Base-by-base conservation (phyloP, 2,888 invertebrate species). In the Leucania comma region DNA sequence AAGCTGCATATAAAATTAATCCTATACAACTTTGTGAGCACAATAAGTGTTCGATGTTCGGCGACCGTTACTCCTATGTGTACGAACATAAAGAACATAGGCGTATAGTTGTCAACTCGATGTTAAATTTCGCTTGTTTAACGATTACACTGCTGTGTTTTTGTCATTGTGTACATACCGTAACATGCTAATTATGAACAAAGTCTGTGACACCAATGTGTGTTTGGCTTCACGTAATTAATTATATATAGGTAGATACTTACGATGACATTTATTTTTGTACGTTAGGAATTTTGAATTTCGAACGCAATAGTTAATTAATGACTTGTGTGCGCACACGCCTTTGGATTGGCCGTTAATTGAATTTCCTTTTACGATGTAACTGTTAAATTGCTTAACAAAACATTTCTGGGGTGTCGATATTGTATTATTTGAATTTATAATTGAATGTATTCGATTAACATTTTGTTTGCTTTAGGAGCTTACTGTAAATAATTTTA, bases 151-250 rank as follows among this genome's bases (percentile, higher is more conserved):
- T 86, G 85, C 76, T 81, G 78, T 88, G 84, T 88, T 85, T 85
- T 82, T 86, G 86, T 87, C 85, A 78, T 79, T 85, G 85, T 88
- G 84, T 86, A 86, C 83, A 84, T 75, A 81, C 83, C 81, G 83
- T 86, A 82, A 88, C 86, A 89, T 90, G 90, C 86, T 91, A 90
- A 91, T 90, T 89, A 90, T 87, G 87, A 86, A 86, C 90, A 87
- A 89, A 90, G 90, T 91, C 89, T 90, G 87, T 81, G 80, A 82
- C 85, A 86, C 73, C 80, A 81, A 80, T 86, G 75, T 77, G 50
- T 85, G 83, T 87, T 83, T 87, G 73, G 72, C 69, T 75, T 72
- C 80, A 72, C 80, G 81, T 87, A 85, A 88, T 88, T 84, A 84
- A 88, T 87, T 82, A 83, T 83, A 77, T 81, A 72, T 54, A 63